Percentiles rank a stretch among this genome's conserved stretches.
phyloP scores from a whole-genome alignment of 2,888 invertebrate species.

The Cerceris rybyensis region DNA sequence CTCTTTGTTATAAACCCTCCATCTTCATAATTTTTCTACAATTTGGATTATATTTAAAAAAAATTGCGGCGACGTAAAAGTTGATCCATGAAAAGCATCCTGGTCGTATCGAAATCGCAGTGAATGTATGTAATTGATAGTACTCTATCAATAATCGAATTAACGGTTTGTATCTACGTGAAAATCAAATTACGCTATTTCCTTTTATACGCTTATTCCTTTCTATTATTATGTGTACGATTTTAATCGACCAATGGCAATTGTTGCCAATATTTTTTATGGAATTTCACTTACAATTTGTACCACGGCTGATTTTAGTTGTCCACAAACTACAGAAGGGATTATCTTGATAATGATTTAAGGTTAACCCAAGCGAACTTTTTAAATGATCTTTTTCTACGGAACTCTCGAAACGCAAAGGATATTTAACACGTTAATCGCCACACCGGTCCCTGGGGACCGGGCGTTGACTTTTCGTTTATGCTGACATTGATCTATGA shows the following conservation, averaged over 20 bases:
- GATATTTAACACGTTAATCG: conserved; percentile 44
- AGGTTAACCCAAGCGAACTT: conserved; percentile 34
- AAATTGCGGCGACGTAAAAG: too few relatives aligned
- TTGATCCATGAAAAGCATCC: too few relatives aligned
- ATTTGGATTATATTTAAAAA: too few relatives aligned
- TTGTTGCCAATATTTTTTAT: conserved; percentile 40
- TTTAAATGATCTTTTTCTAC: conserved; percentile 49
- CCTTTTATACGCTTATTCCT: conserved; percentile 51
- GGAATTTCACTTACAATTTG: conserved; percentile 34
- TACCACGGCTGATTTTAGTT: conserved; percentile 36
- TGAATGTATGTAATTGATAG: conserved; percentile 49
- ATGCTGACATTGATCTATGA: too few relatives aligned
- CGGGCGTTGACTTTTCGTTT: too few relatives aligned
- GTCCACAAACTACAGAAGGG: conserved; percentile 8
- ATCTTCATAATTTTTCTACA: too few relatives aligned
- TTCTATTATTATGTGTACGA: conserved; percentile 31
- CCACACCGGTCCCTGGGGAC: too few relatives aligned
- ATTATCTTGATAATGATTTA: conserved; percentile 20
- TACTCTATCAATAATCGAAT: conserved; percentile 46
- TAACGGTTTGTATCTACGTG: conserved; percentile 33
- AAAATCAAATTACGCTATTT: conserved; percentile 34
- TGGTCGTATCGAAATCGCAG: too few relatives aligned
- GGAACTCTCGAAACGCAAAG: conserved; percentile 53
- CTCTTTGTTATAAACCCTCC: too few relatives aligned
- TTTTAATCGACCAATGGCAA: conserved; percentile 29